Conservation (phyloP, 2,888 invertebrate species). For the Acanthococcus lagerstroemiae region DNA sequence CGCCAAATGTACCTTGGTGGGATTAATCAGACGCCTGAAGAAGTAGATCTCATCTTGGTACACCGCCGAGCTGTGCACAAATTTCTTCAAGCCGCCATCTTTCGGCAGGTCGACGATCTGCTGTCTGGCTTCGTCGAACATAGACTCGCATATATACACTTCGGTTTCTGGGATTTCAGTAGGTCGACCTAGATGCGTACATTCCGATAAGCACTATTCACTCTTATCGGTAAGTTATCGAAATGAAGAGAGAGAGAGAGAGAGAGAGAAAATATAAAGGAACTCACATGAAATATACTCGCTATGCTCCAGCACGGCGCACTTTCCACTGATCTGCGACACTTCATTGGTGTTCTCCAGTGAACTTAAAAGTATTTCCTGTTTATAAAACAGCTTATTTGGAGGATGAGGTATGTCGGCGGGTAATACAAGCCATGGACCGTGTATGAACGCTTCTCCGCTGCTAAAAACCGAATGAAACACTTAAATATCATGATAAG, state of each 20-base stretch:
- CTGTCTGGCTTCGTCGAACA: conserved; percentile 79
- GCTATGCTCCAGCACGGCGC: conserved; percentile 77
- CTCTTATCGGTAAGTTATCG: not conserved
- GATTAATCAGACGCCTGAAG: conserved; percentile 60
- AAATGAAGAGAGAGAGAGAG: not conserved
- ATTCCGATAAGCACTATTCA: not conserved
- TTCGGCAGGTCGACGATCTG: conserved; percentile 59
- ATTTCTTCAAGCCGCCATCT: conserved; percentile 69
- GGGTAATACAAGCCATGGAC: conserved; percentile 85
- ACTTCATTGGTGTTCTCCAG: conserved; percentile 86
- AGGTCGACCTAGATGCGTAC: conserved; percentile 60
- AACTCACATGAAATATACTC: conserved; percentile 78
- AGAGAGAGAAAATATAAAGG: not conserved
- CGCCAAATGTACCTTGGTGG: conserved; percentile 47
- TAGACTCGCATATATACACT: conserved; percentile 82
- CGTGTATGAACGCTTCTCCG: conserved; percentile 83
- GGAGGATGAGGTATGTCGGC: conserved; percentile 73
- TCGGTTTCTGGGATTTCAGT: conserved; percentile 90
- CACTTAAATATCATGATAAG: not conserved
- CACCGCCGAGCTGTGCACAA: conserved; percentile 65
- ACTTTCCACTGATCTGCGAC: conserved; percentile 82
- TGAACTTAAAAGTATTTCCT: conserved; percentile 84
- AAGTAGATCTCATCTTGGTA: conserved; percentile 87
- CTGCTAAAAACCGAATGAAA: conserved; percentile 46
- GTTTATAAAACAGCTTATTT: conserved; percentile 75